These are phyloP conservation scores for Rhinichthys osculus DNA, from an alignment of 2,797 vertebrate genomes.

Conservation along the genomic window DNA sequence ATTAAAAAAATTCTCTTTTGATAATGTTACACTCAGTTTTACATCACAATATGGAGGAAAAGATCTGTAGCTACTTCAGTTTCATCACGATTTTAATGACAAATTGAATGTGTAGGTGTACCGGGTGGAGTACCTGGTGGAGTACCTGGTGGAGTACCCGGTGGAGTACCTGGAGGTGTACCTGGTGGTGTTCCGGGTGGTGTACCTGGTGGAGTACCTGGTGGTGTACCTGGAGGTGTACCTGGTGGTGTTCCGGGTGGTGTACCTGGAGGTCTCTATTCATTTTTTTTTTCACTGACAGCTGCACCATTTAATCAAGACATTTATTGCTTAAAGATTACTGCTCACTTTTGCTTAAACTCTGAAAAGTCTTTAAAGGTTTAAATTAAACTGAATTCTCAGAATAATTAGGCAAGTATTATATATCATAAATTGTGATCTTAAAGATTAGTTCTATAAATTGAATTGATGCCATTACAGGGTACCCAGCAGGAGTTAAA, in stretches of 20 bases:
- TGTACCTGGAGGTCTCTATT: conserved; percentile 1
- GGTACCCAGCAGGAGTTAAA: conserved; percentile 61
- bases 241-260: background rate
- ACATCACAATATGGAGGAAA: background rate
- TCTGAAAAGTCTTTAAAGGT: background rate
- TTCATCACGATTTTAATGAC: background rate
- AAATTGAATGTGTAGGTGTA: conserved; percentile 15
- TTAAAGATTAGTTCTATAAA: background rate
- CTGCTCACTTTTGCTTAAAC: background rate
- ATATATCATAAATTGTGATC: background rate
- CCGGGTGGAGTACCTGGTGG: background rate
- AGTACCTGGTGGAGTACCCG: background rate
- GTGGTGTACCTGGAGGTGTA: conserved; percentile 7
- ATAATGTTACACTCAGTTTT: background rate
- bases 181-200: background rate
- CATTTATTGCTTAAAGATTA: background rate
- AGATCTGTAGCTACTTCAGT: background rate
- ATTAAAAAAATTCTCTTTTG: background rate
- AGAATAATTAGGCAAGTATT: background rate
- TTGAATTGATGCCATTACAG: conserved; percentile 35
- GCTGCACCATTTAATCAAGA: background rate
- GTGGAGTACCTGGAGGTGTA: conserved; percentile 10
- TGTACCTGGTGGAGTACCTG: background rate
- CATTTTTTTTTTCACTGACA: background rate
- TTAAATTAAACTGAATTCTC: background rate